Evolutionary conservation across 1,140 invertebrate species (phyloP).

Genomic region (Bicyclus anynana): DNA sequence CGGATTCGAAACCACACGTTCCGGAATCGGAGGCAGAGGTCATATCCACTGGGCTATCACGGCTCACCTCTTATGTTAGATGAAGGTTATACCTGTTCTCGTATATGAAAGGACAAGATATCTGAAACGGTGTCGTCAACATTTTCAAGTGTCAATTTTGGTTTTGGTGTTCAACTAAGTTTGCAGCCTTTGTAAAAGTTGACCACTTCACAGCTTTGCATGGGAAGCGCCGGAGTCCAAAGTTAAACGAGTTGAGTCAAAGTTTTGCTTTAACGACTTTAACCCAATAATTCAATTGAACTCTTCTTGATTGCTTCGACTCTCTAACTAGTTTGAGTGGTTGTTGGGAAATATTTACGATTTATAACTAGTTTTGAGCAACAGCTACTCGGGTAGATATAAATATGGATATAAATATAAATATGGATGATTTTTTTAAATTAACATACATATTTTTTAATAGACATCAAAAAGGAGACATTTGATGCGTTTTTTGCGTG

Average conservation of each 20-base stretch:
- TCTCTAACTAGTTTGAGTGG: background rate
- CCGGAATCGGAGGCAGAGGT: too few species aligned
- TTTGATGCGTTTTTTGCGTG: too few species aligned
- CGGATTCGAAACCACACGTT: too few species aligned
- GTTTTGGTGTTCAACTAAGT: background rate
- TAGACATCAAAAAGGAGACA: too few species aligned
- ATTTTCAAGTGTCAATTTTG: background rate
- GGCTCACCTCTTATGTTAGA: too few species aligned
- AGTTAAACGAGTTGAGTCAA: constrained; percentile 8
- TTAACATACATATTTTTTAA: too few species aligned
- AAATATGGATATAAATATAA: too few species aligned
- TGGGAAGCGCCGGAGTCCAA: background rate
- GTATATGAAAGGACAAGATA: too few species aligned
- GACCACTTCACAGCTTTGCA: background rate
- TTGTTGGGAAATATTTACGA: background rate
- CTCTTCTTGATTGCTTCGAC: constrained; percentile 11
- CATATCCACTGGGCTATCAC: too few species aligned
- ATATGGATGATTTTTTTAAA: too few species aligned
- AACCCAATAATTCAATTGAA: constrained; percentile 7
- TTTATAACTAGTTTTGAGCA: background rate
- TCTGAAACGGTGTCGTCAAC: background rate
- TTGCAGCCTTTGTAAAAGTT: background rate
- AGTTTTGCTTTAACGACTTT: constrained; percentile 9
- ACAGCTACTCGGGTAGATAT: too few species aligned
- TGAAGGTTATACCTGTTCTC: too few species aligned